phyloP scores from a whole-genome alignment of 2,797 vertebrate species.

The Orestias chungarensis region DNA sequence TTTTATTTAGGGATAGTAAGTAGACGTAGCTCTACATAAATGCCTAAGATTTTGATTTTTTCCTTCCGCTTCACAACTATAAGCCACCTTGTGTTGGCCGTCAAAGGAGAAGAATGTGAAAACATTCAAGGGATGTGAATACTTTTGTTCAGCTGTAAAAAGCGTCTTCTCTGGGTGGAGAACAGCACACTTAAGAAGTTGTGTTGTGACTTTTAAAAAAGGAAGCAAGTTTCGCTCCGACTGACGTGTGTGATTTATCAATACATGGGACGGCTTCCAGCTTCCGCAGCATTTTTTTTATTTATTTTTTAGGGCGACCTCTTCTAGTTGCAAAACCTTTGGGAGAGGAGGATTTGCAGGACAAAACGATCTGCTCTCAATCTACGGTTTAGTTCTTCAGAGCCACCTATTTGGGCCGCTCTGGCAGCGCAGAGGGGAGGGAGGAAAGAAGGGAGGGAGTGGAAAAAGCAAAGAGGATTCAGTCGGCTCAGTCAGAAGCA shows the following conservation, averaged over 20 bases:
- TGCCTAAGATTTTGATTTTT: neutral
- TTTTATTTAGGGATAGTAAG: neutral
- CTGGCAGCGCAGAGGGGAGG: constrained; percentile 7
- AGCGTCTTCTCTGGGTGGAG: too few relatives aligned
- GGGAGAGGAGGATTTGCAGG: neutral
- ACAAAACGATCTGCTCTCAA: too few relatives aligned
- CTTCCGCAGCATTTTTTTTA: too few relatives aligned
- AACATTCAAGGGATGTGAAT: neutral
- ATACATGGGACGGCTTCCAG: too few relatives aligned
- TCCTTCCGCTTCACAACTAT: neutral
- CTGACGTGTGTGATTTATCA: too few relatives aligned
- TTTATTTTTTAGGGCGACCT: too few relatives aligned
- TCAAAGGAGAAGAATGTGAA: neutral
- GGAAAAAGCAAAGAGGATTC: constrained; percentile 9
- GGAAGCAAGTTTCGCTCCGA: too few relatives aligned
- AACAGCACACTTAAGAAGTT: too few relatives aligned
- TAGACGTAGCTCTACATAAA: neutral
- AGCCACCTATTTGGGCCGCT: neutral
- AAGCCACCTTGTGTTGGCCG: neutral
- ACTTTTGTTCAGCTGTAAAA: neutral
- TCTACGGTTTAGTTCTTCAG: too few relatives aligned
- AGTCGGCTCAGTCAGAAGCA: constrained; percentile 22
- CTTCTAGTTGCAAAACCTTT: too few relatives aligned
- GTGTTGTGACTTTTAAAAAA: too few relatives aligned
- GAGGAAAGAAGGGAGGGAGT: constrained; percentile 1